These are phyloP conservation scores for Rotaria sp. DNA, from an alignment of 2,888 invertebrate species.

Conservation along the genomic window DNA sequence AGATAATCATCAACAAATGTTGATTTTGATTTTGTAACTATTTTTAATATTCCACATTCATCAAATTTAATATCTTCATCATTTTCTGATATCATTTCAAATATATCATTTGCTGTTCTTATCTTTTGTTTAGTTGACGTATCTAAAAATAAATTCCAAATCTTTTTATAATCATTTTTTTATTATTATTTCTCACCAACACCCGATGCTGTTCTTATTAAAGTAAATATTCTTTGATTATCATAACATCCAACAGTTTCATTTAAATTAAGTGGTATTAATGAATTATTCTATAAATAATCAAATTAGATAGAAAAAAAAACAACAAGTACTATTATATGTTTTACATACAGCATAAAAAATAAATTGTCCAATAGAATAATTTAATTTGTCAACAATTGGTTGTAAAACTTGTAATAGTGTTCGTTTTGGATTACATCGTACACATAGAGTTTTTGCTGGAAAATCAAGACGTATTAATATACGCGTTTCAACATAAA, in stretches of 20 bases:
- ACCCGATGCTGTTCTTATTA: not conserved
- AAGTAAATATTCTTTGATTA: slow-evolving; percentile 19
- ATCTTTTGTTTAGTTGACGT: not conserved
- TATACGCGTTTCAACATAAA: not conserved
- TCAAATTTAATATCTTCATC: slow-evolving; percentile 28
- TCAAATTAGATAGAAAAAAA: not conserved
- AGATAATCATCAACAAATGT: not conserved
- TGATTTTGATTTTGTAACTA: not conserved
- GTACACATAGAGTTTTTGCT: not conserved
- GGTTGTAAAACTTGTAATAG: not conserved
- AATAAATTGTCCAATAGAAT: not conserved
- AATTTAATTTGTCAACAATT: not conserved
- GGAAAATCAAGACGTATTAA: not conserved
- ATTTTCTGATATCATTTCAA: slow-evolving; percentile 27
- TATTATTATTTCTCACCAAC: not conserved
- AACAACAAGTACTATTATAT: not conserved
- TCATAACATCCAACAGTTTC: not conserved
- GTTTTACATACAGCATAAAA: not conserved
- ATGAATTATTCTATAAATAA: not conserved
- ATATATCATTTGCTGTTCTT: not conserved
- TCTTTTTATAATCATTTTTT: not conserved
- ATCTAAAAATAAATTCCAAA: not conserved
- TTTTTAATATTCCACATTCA: slow-evolving; percentile 13
- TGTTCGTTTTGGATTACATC: slow-evolving; percentile 29
- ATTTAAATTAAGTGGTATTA: not conserved